Conservation (phyloP, 2,113 vertebrate genomes). For the Rynchops niger region DNA sequence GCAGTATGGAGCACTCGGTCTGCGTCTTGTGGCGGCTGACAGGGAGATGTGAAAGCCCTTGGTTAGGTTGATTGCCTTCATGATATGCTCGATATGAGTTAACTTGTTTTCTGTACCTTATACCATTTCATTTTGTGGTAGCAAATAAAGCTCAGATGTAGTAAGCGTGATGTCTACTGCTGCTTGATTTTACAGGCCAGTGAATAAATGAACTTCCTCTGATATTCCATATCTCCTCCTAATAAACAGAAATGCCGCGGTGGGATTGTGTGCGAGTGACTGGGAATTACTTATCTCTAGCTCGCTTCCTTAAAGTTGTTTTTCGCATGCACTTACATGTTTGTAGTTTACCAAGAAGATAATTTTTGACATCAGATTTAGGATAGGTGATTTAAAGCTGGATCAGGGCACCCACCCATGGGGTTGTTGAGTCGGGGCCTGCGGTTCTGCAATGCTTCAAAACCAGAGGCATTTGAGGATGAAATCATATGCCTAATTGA, state of each 20-base stretch:
- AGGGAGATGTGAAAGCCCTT: neutral
- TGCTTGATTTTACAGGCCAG: slow-evolving; percentile 49
- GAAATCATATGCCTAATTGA: neutral
- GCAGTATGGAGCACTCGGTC: neutral
- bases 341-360: neutral
- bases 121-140: slow-evolving; percentile 1
- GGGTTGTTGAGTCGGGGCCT: neutral
- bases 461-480: neutral
- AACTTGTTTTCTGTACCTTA: slow-evolving; percentile 14
- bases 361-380: neutral
- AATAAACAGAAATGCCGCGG: slow-evolving; percentile 41
- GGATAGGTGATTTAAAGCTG: neutral
- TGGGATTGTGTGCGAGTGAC: neutral
- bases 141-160: slow-evolving; percentile 27
- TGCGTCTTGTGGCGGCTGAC: neutral
- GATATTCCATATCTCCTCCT: slow-evolving; percentile 20
- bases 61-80: slow-evolving; percentile 8
- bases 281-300: slow-evolving; percentile 23
- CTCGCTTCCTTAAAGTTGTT: neutral
- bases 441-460: neutral
- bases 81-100: neutral
- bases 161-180: slow-evolving; percentile 5
- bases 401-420: neutral
- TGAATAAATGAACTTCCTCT: slow-evolving; percentile 46
- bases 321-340: slow-evolving; percentile 10